Base-by-base conservation (phyloP, 1,140 invertebrate genomes). In the Magallana ariakensis region DNA sequence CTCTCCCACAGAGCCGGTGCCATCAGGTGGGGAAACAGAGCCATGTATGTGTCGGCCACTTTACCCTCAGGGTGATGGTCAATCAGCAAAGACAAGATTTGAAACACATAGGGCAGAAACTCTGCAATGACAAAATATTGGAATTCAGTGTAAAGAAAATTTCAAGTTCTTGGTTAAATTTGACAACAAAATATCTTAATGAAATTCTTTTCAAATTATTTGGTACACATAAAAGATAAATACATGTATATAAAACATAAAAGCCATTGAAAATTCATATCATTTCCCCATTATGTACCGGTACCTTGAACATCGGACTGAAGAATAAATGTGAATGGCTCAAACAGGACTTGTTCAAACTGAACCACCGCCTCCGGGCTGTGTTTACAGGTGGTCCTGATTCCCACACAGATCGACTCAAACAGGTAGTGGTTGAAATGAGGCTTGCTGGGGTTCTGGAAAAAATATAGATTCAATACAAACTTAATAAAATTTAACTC, bases 381-480 rank as follows among this genome's bases (percentile, higher is more conserved):
- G 9, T 96, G 95, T 94, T 97, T 97, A 91, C 98, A 99, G 22
- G 98, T 97, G 92, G 98, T 97, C 91, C 97, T 87, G 33, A 99
- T 97, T 11, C 97, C 96, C 56, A 99, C 95, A 80, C 97, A 97
- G 33, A 99, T 95, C 0, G 97, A 97, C 95, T 99, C 99, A 94
- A 99, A 99, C 1, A 99, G 95, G 95, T 98, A 99, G 94, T 99
- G 98, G 95, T 99, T 99, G 94, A 99, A 99, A 94, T 99, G 97
- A 0, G 99, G 98, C 91, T 98, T 97, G 91, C 97, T 98, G 0
- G 98, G 98, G 95, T 99, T 99, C 95, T 96, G 89, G n/a, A 55
- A 57, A 66, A 88, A 83, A 80, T 62, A 33, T 4, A 83, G 26
- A 53, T 22, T 6, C n/a, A 13, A 16, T n/a, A 5, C 9, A n/a